Percentiles rank a stretch among this genome's conserved stretches.
Conservation (phyloP, 2,797 vertebrate genomes). For the Clarias fuscus region DNA sequence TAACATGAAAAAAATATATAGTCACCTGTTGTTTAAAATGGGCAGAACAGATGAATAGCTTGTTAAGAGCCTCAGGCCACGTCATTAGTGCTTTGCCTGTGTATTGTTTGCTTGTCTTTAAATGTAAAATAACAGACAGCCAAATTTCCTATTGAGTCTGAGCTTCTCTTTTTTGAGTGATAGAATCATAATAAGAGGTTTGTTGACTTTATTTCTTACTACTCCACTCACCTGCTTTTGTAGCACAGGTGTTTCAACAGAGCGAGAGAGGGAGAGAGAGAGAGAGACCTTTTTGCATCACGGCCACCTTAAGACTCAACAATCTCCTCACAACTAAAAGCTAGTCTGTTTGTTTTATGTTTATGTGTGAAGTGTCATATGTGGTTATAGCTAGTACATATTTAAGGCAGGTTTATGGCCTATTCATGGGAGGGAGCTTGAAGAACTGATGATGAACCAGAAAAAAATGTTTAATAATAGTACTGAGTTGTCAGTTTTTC, state of each 20-base stretch:
- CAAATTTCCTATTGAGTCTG: constrained; percentile 68
- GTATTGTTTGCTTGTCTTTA: constrained; percentile 70
- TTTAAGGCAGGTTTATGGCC: constrained; percentile 45
- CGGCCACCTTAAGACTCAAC: not conserved
- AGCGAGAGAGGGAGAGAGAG: too few relatives aligned
- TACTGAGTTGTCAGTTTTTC: constrained; percentile 27
- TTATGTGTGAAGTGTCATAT: constrained; percentile 56
- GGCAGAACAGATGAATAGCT: constrained; percentile 54
- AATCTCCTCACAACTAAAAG: not conserved
- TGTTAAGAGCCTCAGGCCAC: constrained; percentile 61
- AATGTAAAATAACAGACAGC: constrained; percentile 69
- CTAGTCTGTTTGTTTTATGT: not conserved
- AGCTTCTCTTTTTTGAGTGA: constrained; percentile 62
- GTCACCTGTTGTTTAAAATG: constrained; percentile 44
- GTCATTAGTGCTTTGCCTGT: constrained; percentile 60
- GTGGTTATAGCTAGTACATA: constrained; percentile 59
- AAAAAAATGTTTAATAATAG: not conserved
- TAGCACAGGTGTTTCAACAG: constrained; percentile 38
- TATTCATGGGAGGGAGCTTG: not conserved
- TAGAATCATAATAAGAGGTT: constrained; percentile 49
- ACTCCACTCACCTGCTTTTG: constrained; percentile 50
- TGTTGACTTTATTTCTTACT: constrained; percentile 39
- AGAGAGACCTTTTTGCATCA: not conserved
- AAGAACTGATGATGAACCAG: constrained; percentile 12
- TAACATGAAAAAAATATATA: constrained; percentile 41